Percentiles rank a stretch among this genome's conserved stretches.
Conservation (phyloP, 2,888 invertebrate genomes). For the Anoplius nigerrimus region DNA sequence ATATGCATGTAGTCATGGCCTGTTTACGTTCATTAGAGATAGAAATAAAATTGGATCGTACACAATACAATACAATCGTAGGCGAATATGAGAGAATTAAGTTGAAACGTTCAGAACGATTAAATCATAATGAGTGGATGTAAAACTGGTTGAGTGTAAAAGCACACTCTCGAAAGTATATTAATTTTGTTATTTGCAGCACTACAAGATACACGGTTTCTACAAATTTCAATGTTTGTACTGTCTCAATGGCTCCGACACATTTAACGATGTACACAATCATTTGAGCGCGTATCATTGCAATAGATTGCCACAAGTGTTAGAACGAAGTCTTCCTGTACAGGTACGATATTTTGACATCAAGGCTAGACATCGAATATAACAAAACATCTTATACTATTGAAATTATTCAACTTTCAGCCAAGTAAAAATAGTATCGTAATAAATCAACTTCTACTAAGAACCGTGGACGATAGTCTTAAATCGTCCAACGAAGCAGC, state of each 20-base stretch:
- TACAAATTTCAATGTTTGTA: constrained; percentile 76
- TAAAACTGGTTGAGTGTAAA: background rate
- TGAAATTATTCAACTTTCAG: constrained; percentile 39
- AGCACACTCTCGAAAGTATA: background rate
- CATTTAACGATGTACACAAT: constrained; percentile 71
- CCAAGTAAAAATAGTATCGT: constrained; percentile 58
- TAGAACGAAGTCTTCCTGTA: constrained; percentile 67
- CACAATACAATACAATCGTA: too few species aligned
- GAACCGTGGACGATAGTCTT: constrained; percentile 56
- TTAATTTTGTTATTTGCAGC: constrained; percentile 59
- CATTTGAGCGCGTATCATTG: constrained; percentile 76
- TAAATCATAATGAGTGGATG: too few species aligned
- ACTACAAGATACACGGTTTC: constrained; percentile 74
- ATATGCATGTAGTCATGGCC: too few species aligned
- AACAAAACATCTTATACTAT: constrained; percentile 1
- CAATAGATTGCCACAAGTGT: constrained; percentile 69
- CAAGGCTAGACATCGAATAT: background rate
- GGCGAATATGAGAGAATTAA: too few species aligned
- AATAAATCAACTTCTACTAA: constrained; percentile 64
- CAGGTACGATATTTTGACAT: constrained; percentile 46
- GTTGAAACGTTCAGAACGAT: too few species aligned
- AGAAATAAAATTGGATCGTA: too few species aligned
- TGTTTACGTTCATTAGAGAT: too few species aligned
- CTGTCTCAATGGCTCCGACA: constrained; percentile 74
- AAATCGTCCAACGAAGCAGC: background rate